Conservation (phyloP, 2,888 invertebrate genomes). For the Brachypalpus laphriformis region DNA sequence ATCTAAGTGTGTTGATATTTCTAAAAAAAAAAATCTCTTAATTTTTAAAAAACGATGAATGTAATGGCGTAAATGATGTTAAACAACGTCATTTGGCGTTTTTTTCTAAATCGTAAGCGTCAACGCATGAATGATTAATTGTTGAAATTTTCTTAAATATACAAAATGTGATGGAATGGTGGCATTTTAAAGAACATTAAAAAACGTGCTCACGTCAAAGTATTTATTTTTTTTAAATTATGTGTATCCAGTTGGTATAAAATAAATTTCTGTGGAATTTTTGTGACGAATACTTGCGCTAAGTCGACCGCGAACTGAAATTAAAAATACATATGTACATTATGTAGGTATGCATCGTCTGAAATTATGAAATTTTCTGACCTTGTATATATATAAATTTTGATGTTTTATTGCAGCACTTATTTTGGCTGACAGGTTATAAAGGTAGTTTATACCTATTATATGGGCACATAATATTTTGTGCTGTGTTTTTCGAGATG, state of each 20-base stretch:
- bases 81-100: conserved; percentile 1
- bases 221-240: neutral
- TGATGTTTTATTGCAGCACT: neutral
- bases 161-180: conserved; percentile 10
- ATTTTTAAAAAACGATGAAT: neutral
- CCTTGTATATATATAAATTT: neutral
- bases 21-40: neutral
- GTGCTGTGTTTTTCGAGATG: neutral
- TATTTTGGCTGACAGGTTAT: neutral
- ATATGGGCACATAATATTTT: neutral
- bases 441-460: neutral
- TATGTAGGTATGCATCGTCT: neutral
- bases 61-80: neutral
- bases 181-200: neutral
- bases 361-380: neutral
- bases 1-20: neutral
- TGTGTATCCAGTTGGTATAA: neutral
- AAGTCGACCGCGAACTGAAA: neutral
- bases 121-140: conserved; percentile 20
- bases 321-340: neutral
- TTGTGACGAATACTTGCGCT: neutral
- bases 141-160: neutral
- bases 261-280: neutral
- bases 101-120: neutral
- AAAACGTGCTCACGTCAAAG: conserved; percentile 3